Conservation (phyloP, 1,140 invertebrate species). For the Bombyx mandarina region DNA sequence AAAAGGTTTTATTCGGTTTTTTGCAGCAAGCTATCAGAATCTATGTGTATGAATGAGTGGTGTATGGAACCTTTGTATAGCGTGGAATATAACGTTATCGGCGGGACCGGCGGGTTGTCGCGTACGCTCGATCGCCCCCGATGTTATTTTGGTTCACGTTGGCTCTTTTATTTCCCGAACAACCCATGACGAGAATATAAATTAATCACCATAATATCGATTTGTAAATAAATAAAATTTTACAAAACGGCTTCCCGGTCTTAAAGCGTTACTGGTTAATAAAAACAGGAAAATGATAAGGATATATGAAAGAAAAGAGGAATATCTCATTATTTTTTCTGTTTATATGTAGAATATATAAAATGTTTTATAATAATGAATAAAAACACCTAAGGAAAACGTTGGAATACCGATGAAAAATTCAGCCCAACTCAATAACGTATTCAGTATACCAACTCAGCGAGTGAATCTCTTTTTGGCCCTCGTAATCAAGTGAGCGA, state of each 20-base stretch:
- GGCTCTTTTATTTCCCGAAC: constrained; percentile 19
- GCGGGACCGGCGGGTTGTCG: constrained; percentile 10
- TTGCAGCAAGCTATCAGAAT: constrained; percentile 27
- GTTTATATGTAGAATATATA: too few relatives aligned
- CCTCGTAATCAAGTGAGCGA: constrained; percentile 38
- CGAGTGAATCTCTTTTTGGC: constrained; percentile 28
- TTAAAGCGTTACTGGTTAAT: too few relatives aligned
- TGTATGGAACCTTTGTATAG: constrained; percentile 9
- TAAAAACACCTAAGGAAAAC: not conserved
- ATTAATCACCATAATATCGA: constrained; percentile 8
- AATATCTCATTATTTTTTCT: too few relatives aligned
- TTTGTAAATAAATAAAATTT: too few relatives aligned
- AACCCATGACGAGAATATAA: constrained; percentile 12
- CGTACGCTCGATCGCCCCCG: constrained; percentile 18
- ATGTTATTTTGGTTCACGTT: constrained; percentile 23
- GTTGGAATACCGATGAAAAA: constrained; percentile 6
- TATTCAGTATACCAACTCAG: constrained; percentile 30
- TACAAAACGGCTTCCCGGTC: too few relatives aligned
- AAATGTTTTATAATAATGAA: not conserved
- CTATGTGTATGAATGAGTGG: constrained; percentile 9
- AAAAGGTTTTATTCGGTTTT: constrained; percentile 39
- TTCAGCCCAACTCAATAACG: constrained; percentile 23
- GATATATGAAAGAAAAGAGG: too few relatives aligned
- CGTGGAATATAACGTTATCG: constrained; percentile 14
- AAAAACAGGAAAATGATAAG: too few relatives aligned